Percentiles rank a stretch among this genome's conserved stretches.
These are phyloP conservation scores for Zygogramma bicolorata DNA, from an alignment of 2,888 invertebrate species.

Conservation along the genomic window DNA sequence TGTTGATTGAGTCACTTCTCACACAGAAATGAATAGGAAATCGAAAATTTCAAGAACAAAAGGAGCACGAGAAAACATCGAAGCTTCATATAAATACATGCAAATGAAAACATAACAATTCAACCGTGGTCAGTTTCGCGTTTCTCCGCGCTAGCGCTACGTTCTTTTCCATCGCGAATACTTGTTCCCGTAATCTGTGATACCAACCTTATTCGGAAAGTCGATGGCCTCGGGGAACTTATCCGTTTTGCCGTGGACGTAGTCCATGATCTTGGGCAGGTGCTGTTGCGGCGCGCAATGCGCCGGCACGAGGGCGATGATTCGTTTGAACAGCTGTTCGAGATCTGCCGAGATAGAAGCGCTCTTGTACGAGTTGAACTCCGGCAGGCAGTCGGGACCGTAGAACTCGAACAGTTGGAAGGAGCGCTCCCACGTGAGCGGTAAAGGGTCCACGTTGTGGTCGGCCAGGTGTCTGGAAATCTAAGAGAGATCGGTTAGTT, in stretches of 20 bases:
- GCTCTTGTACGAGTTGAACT: slow-evolving; percentile 81
- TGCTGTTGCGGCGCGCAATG: slow-evolving; percentile 76
- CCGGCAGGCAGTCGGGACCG: slow-evolving; percentile 82
- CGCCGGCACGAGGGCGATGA: slow-evolving; percentile 76
- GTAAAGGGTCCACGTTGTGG: slow-evolving; percentile 79
- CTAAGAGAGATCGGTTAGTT: slow-evolving; percentile 54
- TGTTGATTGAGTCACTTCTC: too few species aligned
- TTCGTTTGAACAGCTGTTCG: slow-evolving; percentile 79
- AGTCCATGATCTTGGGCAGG: slow-evolving; percentile 65
- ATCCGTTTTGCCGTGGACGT: slow-evolving; percentile 49
- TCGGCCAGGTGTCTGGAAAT: slow-evolving; percentile 76
- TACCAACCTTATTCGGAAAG: slow-evolving; percentile 52
- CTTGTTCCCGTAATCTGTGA: too few species aligned
- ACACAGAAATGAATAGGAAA: too few species aligned
- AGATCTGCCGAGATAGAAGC: slow-evolving; percentile 87
- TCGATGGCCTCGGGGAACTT: slow-evolving; percentile 58
- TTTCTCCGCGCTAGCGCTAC: too few species aligned
- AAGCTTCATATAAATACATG: too few species aligned
- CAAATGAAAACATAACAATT: too few species aligned
- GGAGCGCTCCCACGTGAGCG: slow-evolving; percentile 80
- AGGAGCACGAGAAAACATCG: too few species aligned
- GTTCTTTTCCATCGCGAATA: too few species aligned
- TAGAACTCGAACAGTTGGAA: slow-evolving; percentile 85
- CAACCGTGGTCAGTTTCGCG: too few species aligned
- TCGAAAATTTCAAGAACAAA: too few species aligned